These are phyloP conservation scores for Apis cerana DNA, from an alignment of 1,140 invertebrate genomes.

Conservation along the genomic window DNA sequence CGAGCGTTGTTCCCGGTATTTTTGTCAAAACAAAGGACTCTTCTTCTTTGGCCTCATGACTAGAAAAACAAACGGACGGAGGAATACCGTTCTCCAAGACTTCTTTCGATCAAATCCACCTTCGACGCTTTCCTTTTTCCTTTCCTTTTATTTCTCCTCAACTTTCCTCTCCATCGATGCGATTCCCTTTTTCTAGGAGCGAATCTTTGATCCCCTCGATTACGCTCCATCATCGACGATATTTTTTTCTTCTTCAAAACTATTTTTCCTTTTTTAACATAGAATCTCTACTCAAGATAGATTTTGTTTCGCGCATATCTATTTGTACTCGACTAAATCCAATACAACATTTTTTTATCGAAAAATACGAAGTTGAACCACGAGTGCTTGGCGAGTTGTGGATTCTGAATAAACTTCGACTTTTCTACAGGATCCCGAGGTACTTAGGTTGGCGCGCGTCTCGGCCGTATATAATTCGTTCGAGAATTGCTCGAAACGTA, in stretches of 20 bases:
- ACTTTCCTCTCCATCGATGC: not conserved
- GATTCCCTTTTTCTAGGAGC: not conserved
- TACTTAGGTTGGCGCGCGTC: not conserved
- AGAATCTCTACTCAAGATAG: not conserved
- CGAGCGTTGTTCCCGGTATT: not conserved
- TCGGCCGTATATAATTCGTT: not conserved
- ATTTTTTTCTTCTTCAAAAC: not conserved
- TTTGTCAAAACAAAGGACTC: not conserved
- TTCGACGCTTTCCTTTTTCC: not conserved
- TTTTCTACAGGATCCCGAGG: not conserved
- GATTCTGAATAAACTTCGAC: not conserved
- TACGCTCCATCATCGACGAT: not conserved
- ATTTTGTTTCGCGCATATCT: too few species aligned
- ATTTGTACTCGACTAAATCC: too few species aligned
- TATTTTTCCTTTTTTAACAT: not conserved
- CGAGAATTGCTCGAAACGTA: not conserved
- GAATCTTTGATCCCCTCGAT: not conserved
- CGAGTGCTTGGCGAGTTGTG: not conserved
- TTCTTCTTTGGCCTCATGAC: too few species aligned
- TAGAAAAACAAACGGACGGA: not conserved
- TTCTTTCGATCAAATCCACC: not conserved
- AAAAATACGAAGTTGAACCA: not conserved
- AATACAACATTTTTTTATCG: not conserved
- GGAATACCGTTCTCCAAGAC: not conserved
- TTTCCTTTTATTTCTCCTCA: too few species aligned